phyloP scores from a whole-genome alignment of 2,797 vertebrate species.

The Chelon labrosus region DNA sequence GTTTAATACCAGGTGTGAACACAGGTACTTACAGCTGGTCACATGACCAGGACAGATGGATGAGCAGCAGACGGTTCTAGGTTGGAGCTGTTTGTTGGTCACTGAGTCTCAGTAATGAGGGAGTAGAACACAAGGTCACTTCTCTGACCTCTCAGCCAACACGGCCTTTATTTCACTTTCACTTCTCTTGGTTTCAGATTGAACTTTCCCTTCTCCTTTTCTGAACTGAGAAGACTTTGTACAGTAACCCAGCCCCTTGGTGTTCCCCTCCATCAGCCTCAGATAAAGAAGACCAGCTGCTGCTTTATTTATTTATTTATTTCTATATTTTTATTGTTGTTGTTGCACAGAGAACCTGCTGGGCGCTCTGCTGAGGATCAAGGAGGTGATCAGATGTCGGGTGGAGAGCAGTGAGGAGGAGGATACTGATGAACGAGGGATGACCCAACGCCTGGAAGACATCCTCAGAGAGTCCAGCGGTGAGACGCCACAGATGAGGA shows the following conservation, averaged over 20 bases:
- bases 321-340: background rate
- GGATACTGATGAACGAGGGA: constrained; percentile 74
- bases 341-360: constrained; percentile 77
- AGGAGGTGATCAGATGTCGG: constrained; percentile 80
- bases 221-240: background rate
- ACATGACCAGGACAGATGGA: too few species aligned
- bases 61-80: too few species aligned
- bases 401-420: constrained; percentile 82
- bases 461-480: constrained; percentile 82
- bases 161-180: background rate
- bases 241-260: too few species aligned
- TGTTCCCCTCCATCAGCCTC: too few species aligned
- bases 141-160: background rate
- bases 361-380: constrained; percentile 80
- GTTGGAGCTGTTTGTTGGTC: background rate
- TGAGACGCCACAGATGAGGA: constrained; percentile 48
- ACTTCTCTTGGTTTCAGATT: background rate
- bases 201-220: background rate
- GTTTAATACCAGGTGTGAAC: too few species aligned
- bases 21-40: too few species aligned
- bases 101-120: background rate
- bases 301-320: background rate
- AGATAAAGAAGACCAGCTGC: too few species aligned
- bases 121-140: background rate
- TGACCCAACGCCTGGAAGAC: constrained; percentile 82